These are phyloP conservation scores for Gymnarchus niloticus DNA, from an alignment of 2,113 vertebrate genomes.

Conservation along the genomic window DNA sequence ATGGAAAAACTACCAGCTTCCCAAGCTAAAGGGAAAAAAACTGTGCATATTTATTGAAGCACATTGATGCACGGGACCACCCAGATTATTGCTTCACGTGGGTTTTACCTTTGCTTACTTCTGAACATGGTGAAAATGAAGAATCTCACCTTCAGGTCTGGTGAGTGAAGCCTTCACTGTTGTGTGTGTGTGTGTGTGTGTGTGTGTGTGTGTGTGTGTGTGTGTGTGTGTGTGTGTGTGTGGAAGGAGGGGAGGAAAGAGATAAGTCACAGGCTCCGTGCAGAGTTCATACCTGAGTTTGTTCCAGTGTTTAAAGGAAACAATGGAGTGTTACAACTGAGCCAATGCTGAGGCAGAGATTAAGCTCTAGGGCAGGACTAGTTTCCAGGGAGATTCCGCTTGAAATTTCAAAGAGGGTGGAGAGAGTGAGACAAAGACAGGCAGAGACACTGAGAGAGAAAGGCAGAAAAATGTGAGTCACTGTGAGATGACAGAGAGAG, in stretches of 20 bases:
- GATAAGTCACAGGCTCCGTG: not conserved
- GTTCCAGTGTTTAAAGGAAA: not conserved
- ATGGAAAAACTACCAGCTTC: conserved; percentile 24
- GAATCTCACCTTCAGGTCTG: not conserved
- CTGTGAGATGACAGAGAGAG: not conserved
- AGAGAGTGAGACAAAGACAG: not conserved
- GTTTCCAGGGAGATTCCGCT: not conserved
- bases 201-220: too few species aligned
- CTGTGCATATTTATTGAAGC: not conserved
- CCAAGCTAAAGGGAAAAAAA: conserved; percentile 2
- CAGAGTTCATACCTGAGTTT: not conserved
- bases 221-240: too few species aligned
- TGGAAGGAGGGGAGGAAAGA: not conserved
- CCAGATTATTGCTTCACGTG: too few species aligned
- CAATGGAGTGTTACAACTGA: not conserved
- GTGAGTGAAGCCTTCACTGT: not conserved
- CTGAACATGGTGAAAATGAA: not conserved
- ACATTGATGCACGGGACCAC: too few species aligned
- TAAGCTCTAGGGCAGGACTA: not conserved
- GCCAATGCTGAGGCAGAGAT: not conserved
- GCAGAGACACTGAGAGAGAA: not conserved
- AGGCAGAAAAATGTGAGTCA: not conserved
- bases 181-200: not conserved
- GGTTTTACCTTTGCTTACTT: too few species aligned
- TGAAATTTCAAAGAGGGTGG: not conserved